phyloP scores from a whole-genome alignment of 2,113 vertebrate species.

The Microtus oregoni region DNA sequence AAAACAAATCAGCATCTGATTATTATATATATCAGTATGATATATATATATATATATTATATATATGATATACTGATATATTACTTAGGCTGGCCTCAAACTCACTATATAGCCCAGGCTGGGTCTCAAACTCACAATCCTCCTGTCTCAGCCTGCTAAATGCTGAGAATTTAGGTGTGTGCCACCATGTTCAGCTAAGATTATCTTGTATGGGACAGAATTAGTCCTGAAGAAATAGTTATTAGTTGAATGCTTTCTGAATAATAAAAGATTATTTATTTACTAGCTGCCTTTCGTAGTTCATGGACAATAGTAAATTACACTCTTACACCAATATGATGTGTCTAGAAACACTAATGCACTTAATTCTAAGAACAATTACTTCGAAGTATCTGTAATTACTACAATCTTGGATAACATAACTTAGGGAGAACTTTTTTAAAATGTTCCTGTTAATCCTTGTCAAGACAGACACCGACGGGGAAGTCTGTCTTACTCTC shows the following conservation, averaged over 20 bases:
- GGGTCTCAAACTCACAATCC: not conserved
- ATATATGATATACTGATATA: no score
- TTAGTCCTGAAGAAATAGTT: constrained; percentile 18
- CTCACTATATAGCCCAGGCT: not conserved
- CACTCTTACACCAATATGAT: constrained; percentile 24
- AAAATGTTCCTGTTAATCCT: not conserved
- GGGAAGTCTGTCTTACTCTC: not conserved
- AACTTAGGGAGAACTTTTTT: constrained; percentile 6
- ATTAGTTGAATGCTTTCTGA: constrained; percentile 29
- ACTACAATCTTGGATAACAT: not conserved
- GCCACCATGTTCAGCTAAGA: not conserved
- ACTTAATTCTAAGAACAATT: constrained; percentile 7
- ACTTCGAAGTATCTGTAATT: constrained; percentile 47
- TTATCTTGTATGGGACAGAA: constrained; percentile 3
- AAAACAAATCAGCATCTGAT: not conserved
- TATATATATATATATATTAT: no score
- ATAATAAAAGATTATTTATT: not conserved
- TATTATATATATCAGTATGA: no score
- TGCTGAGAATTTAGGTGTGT: not conserved
- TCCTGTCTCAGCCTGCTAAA: not conserved
- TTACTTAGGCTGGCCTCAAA: not conserved
- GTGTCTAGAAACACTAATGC: constrained; percentile 24
- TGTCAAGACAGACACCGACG: not conserved
- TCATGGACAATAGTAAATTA: not conserved
- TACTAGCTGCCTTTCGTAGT: constrained; percentile 9